Percentiles rank a stretch among this genome's conserved stretches.
These are phyloP conservation scores for Chloropsis hardwickii DNA, from an alignment of 2,113 vertebrate genomes.

Conservation along the genomic window DNA sequence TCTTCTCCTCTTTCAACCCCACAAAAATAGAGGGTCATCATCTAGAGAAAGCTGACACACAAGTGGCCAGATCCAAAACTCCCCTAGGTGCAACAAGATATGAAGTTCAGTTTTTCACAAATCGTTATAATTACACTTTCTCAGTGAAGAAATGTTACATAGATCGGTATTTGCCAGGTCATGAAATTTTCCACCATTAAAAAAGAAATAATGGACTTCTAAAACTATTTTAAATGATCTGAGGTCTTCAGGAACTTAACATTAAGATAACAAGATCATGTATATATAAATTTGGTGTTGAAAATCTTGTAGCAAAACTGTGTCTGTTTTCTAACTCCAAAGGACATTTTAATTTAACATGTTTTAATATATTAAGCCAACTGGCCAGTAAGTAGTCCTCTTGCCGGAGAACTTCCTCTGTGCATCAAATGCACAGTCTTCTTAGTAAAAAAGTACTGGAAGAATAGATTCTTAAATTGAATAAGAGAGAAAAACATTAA, in stretches of 20 bases:
- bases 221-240: not conserved
- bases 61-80: not conserved
- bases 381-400: not conserved
- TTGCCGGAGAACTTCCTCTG: no score
- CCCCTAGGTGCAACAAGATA: not conserved
- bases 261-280: not conserved
- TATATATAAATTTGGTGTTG: not conserved
- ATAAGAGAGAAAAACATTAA: not conserved
- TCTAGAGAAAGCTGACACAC: not conserved
- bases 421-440: not conserved
- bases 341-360: not conserved
- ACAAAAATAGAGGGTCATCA: not conserved
- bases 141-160: not conserved
- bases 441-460: not conserved
- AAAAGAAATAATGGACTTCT: not conserved
- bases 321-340: not conserved
- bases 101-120: not conserved
- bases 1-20: not conserved
- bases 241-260: not conserved
- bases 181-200: not conserved
- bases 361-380: not conserved
- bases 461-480: not conserved
- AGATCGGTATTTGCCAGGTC: not conserved
- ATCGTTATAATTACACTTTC: not conserved
- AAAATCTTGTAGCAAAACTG: not conserved